Percentiles rank a stretch among this genome's conserved stretches.
phyloP scores from a whole-genome alignment of 2,113 vertebrate genomes.

The Thermophis baileyi region DNA sequence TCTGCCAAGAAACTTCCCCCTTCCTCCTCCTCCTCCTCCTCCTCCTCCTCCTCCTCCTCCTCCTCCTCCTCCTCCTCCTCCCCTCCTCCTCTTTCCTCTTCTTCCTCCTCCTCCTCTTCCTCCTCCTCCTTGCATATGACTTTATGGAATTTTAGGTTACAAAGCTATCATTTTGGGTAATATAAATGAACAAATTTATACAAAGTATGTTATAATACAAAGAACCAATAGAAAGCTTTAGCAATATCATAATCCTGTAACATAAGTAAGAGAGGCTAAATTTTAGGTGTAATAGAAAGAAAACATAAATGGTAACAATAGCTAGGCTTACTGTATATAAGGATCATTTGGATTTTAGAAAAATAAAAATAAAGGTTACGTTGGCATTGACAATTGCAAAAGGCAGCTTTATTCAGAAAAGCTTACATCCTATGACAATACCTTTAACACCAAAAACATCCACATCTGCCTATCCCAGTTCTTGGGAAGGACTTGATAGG shows the following conservation, averaged over 20 bases:
- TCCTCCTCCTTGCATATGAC: not conserved
- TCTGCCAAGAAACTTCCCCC: not conserved
- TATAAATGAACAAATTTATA: not conserved
- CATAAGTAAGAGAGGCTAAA: not conserved
- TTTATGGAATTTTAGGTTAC: conserved; percentile 8
- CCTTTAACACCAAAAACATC: not conserved
- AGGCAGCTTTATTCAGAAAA: not conserved
- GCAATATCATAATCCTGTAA: not conserved
- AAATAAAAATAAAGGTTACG: not conserved
- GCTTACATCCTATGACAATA: not conserved
- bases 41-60: too few species aligned
- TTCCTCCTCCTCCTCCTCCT: too few species aligned
- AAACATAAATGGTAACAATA: not conserved
- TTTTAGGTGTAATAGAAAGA: not conserved
- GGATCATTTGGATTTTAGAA: not conserved
- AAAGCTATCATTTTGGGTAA: not conserved
- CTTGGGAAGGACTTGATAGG: not conserved
- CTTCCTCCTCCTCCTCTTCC: too few species aligned
- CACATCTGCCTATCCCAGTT: not conserved
- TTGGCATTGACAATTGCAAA: not conserved
- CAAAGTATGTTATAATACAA: conserved; percentile 22
- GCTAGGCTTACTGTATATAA: not conserved
- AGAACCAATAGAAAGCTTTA: not conserved
- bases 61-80: too few species aligned
- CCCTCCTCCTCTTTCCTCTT: not conserved